Base-by-base conservation (phyloP, 30 jellyfish, hydroid and myxozoan species). In the Cassiopea xamachana region DNA sequence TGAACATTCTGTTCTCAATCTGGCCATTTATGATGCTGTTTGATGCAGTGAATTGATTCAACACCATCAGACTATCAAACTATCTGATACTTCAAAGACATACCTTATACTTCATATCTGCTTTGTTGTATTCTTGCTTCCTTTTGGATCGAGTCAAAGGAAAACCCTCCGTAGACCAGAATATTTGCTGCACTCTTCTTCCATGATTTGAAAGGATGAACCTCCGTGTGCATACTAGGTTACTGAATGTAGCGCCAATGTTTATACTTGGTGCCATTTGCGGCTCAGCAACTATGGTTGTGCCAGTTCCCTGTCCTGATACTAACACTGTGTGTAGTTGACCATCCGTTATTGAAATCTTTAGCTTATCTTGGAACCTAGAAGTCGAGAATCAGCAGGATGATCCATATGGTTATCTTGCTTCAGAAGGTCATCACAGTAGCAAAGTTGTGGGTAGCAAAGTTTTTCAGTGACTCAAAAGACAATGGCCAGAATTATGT, bases 101-200 rank as follows among this genome's bases (percentile, higher is more conserved):
- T 76, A 96, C 99, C 98, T 89, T 92, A 78, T 91, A 96, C 64
- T 92, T 96, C 78, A 91, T 87, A 60, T 96, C 98, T 1, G 92
- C 97, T 51, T 85, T 67, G 86, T 91, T 96, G 87, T 75, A 82
- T 48, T 87, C 94, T 48, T 80, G 88, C 83, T 80, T 88, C 85
- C 85, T 85, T 82, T 86, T 90, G 12, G 96, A 77, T 72, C 93
- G 90, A 51, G 89, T 80, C 68, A 77, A 82, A 17, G 99, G 94
- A 74, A 96, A 96, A 17, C 99, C 99, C 69, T 96, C 98, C 1
- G 99, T 91, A 45, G 92, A 73, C 99, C 99, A 96, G 83, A 92
- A 96, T 51, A 96, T 91, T 61, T 96, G 99, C 80, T 96, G 99
- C 49, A 91, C 67, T 39, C 99, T 75, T 81, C 97, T 88, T 60